These are phyloP conservation scores for Phaethornis superciliosus DNA, from an alignment of 2,113 vertebrate genomes.

Conservation along the genomic window DNA sequence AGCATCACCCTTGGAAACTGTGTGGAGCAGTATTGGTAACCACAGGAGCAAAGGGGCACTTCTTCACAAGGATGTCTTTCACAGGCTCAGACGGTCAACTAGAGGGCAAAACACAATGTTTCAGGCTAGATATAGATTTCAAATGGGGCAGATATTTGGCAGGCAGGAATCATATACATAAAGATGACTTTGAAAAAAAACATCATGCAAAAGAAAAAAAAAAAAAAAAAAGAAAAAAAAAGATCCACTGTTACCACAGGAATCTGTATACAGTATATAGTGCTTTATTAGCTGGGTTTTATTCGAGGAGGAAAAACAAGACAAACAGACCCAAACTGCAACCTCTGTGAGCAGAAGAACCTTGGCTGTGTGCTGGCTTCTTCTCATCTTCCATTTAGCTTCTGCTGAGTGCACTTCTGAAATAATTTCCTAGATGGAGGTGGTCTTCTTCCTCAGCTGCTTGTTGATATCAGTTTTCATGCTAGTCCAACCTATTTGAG, in stretches of 20 bases:
- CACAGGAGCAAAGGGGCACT: conserved; percentile 71
- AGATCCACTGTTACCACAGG: conserved; percentile 50
- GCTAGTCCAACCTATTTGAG: background rate
- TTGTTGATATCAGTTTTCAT: background rate
- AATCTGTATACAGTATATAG: conserved; percentile 34
- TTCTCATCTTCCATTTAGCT: background rate
- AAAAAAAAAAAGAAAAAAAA: conserved; percentile 7
- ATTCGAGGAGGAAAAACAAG: background rate
- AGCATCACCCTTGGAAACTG: conserved; percentile 74
- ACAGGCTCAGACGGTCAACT: conserved; percentile 78
- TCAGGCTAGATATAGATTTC: conserved; percentile 69
- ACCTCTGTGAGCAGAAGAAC: background rate
- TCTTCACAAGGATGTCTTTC: conserved; percentile 78
- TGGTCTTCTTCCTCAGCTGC: background rate
- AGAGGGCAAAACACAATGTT: conserved; percentile 75
- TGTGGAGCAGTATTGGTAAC: conserved; percentile 67
- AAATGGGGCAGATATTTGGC: conserved; percentile 70
- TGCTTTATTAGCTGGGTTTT: conserved; percentile 12
- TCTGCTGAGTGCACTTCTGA: background rate
- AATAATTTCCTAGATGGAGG: background rate
- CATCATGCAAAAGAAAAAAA: conserved; percentile 51
- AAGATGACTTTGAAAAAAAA: conserved; percentile 64
- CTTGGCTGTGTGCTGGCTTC: background rate
- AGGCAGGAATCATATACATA: conserved; percentile 65
- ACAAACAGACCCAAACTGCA: background rate